phyloP scores from a whole-genome alignment of 2,888 invertebrate genomes.

The Phalera bucephala region DNA sequence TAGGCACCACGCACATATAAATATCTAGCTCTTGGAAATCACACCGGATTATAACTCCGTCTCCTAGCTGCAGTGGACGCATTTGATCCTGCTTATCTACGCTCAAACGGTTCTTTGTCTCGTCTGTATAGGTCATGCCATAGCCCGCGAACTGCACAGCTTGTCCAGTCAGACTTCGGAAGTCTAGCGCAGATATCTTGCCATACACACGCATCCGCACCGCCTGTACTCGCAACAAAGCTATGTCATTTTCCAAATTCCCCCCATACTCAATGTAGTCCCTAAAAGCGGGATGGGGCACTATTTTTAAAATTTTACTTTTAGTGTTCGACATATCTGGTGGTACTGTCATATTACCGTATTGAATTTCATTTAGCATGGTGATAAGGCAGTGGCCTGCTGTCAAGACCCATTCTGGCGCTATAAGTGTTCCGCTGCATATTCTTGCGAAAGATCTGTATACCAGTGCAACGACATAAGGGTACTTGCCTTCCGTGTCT shows the following conservation, averaged over 20 bases:
- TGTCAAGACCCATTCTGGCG: background rate
- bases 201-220: background rate
- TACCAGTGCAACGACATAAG: background rate
- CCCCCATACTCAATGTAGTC: too few species aligned
- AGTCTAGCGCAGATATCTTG: background rate
- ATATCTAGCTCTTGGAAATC: too few species aligned
- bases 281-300: background rate
- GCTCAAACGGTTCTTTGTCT: background rate
- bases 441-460: background rate
- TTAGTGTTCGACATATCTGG: background rate
- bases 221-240: background rate
- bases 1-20: background rate
- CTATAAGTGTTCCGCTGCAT: background rate
- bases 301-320: background rate
- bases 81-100: background rate
- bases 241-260: background rate
- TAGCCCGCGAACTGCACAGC: slow-evolving; percentile 1
- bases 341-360: background rate
- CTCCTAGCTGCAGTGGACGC: background rate
- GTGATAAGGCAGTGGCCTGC: background rate
- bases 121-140: background rate
- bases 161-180: background rate
- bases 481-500: background rate
- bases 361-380: background rate
- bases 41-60: background rate